Evolutionary conservation across 2,797 vertebrate genomes (phyloP).

Genomic region (Brachyalestes nurse): DNA sequence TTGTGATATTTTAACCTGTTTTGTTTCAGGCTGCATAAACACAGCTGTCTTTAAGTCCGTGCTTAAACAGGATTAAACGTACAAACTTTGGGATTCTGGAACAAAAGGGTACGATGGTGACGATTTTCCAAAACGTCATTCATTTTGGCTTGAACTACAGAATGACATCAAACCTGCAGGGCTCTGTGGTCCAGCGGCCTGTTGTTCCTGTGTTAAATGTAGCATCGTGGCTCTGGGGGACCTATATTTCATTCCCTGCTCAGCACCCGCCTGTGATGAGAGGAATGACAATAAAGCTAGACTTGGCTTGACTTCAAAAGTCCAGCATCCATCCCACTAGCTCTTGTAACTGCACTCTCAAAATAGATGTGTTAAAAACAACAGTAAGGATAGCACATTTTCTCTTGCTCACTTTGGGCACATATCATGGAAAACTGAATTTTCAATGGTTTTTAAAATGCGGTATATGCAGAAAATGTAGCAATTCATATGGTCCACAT

Average conservation of each 20-base stretch:
- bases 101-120: too few species aligned
- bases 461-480: neutral
- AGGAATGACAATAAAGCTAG: neutral
- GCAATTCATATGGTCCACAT: neutral
- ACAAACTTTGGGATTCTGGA: too few species aligned
- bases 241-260: neutral
- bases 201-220: neutral
- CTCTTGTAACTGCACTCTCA: slow-evolving; percentile 5
- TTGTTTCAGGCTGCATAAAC: too few species aligned
- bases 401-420: neutral
- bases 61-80: too few species aligned
- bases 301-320: slow-evolving; percentile 8
- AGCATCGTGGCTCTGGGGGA: neutral
- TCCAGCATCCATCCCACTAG: neutral
- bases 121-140: too few species aligned
- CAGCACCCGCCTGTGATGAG: neutral
- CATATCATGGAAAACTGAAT: neutral
- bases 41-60: too few species aligned
- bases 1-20: too few species aligned
- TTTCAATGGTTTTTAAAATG: neutral
- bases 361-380: neutral
- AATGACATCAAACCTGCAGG: too few species aligned
- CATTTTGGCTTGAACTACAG: too few species aligned
- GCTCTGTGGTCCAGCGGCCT: neutral
- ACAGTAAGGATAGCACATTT: neutral